Evolutionary conservation across 2,113 vertebrate species (phyloP), one percentile per base, ranked within the genome.

Genomic region (Caranx ignobilis): DNA sequence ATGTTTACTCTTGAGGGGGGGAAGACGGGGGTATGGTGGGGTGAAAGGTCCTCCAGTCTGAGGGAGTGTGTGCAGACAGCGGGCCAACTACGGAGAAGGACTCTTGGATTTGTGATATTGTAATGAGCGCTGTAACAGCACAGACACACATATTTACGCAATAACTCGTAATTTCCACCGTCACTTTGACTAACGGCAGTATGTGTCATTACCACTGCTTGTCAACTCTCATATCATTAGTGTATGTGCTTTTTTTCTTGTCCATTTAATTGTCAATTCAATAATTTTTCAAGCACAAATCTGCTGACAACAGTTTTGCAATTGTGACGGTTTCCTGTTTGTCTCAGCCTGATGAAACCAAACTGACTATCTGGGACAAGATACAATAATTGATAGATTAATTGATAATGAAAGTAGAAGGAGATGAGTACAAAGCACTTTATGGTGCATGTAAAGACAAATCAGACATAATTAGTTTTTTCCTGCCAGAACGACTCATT

Each of bases 1-100:
- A 73, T 92, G 89, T 93, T 93, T 93, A 92, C 85, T 88, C 85
- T 90, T 68, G 84, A 84, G 68, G 45, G 82, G 83, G 52, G 84
- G 88, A 71, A 56, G 83, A 80, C 41, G 69, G 78, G 50, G 64
- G 72, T 45, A 43, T 43, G 60, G 35, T 52, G 43, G 81, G 65
- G 75, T 80, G 67, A 83, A 73, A 87, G 82, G 81, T 86, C 85
- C 71, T 83, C 67, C 64, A 75, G 72, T 84, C 57, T 55, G 66
- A 54, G 73, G 21, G 56, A 35, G 64, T 62, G 47, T 71, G 66
- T 79, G 72, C 57, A 57, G 68, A 79, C 66, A 69, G 57, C 50
- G 18, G 45, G 67, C 13, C 52, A 16, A 21, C 15, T 69, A 37
- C 35, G 21, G 69, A 26, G 15, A 57, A 16, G 26, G 3, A 54